Percentiles rank a stretch among this genome's conserved stretches.
Conservation (phyloP, 2,113 vertebrate species). For the Otis tarda region DNA sequence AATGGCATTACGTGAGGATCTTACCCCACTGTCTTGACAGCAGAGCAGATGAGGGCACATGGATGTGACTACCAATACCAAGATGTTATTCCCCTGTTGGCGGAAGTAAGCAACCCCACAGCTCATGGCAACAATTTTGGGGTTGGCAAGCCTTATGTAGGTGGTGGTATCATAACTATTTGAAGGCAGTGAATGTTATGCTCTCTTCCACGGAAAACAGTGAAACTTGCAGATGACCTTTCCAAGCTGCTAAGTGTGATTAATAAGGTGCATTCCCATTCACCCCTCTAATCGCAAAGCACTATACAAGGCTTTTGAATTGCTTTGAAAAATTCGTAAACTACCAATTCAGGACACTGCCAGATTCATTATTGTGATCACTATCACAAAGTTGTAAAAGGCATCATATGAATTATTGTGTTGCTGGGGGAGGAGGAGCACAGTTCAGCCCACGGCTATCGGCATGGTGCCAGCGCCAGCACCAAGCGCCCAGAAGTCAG, state of each 20-base stretch:
- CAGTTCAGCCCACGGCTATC: too few relatives aligned
- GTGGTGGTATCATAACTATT: background rate
- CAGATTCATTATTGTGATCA: background rate
- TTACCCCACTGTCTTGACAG: background rate
- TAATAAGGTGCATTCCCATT: background rate
- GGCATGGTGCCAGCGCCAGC: too few relatives aligned
- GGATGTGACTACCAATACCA: background rate
- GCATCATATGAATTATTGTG: background rate
- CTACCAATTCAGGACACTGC: background rate
- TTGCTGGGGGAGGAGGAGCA: too few relatives aligned
- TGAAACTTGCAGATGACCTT: background rate
- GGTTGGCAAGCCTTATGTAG: background rate
- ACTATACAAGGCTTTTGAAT: background rate
- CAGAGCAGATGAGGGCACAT: background rate
- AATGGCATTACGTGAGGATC: background rate
- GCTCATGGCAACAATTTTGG: background rate
- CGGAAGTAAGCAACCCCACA: background rate
- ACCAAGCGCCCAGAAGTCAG: too few relatives aligned
- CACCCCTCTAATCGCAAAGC: background rate
- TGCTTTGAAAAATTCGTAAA: background rate
- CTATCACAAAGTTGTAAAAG: background rate
- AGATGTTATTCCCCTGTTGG: background rate
- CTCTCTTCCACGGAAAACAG: background rate
- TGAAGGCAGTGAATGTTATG: background rate
- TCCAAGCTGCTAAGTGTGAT: background rate